Evolutionary conservation across 2,888 invertebrate genomes (phyloP).

Genomic region (Didymodactylos carnosus): DNA sequence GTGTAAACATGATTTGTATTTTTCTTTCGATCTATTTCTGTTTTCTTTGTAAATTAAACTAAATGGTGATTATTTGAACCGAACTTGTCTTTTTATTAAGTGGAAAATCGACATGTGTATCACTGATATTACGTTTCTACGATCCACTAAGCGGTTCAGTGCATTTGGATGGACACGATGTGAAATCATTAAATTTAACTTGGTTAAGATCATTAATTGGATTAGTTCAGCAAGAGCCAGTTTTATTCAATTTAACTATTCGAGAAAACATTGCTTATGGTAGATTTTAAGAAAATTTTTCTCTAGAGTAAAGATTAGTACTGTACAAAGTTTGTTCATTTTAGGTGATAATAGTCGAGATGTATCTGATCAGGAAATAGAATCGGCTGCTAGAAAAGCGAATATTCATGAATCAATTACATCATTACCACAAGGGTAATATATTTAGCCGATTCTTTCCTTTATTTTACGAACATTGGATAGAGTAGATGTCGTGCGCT

Average conservation of each 20-base stretch:
- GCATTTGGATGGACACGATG: constrained; percentile 35
- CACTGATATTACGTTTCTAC: constrained; percentile 12
- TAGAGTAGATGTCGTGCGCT: too few relatives aligned
- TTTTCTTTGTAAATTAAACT: not conserved
- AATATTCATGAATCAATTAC: constrained; percentile 4
- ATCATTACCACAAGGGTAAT: not conserved
- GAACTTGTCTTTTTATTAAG: too few relatives aligned
- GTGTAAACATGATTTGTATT: not conserved
- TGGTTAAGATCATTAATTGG: constrained; percentile 57
- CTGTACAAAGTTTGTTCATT: too few relatives aligned
- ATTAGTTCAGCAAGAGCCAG: constrained; percentile 76
- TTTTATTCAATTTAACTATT: constrained; percentile 66
- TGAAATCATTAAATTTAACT: constrained; percentile 48
- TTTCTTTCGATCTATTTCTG: not conserved
- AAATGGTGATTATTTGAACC: not conserved
- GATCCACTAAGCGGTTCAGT: constrained; percentile 4
- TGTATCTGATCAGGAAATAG: not conserved
- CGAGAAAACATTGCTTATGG: constrained; percentile 78
- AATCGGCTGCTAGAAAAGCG: constrained; percentile 4
- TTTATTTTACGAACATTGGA: not conserved
- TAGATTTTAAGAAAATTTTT: constrained; percentile 61
- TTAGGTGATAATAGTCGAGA: not conserved
- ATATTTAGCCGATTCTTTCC: not conserved
- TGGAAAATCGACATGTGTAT: constrained; percentile 10
- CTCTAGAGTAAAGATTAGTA: too few relatives aligned